Base-by-base conservation (phyloP, 1,140 invertebrate species). In the Spodoptera litura region DNA sequence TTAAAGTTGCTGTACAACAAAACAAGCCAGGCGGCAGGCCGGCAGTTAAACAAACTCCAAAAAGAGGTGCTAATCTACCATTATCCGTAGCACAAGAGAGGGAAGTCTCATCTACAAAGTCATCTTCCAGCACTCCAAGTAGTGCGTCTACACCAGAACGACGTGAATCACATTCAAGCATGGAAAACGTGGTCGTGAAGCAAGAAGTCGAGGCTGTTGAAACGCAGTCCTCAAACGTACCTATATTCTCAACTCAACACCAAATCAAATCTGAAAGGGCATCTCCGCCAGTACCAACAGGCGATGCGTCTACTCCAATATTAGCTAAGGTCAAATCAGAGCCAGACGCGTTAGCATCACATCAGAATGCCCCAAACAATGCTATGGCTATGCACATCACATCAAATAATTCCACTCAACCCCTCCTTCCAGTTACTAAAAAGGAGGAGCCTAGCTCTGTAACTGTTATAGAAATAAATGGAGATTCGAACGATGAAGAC, bases 401-500 rank as follows among this genome's bases (percentile, higher is more conserved):
- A 12, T 51, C 38, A 9, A 66, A 11, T 25, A 59, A 38, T 38
- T 38, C 80, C 62, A 72, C 83, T 49, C 81, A 87, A 59, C 81
- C 92, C 31, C 81, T 93, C 27, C 85, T 89, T 51, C 88, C 90
- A 3, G 87, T 93, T 12, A 83, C 90, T 11, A 93, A 93, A 83
- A 87, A 81, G 15, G 92, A 93, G 82, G 89, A 91, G 51, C 72
- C 79, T 11, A 62, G 75, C 12, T 20, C 5, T 9, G 72, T 91
- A 20, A 90, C 93, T 8, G 86, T 94, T 52, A 94, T 94, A 64
- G 93, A 94, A 86, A 94, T 94, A 38, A 93, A 94, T 79, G 91
- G 93, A 31, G 93, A 94, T 85, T 94, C 93, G 11, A 91, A 91
- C 78, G 93, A 94, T 72, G 93, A 93, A 78, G 93, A 94, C 56